Percentiles rank a stretch among this genome's conserved stretches.
phyloP scores from a whole-genome alignment of 2,888 invertebrate species.

The Ophion ellenae region DNA sequence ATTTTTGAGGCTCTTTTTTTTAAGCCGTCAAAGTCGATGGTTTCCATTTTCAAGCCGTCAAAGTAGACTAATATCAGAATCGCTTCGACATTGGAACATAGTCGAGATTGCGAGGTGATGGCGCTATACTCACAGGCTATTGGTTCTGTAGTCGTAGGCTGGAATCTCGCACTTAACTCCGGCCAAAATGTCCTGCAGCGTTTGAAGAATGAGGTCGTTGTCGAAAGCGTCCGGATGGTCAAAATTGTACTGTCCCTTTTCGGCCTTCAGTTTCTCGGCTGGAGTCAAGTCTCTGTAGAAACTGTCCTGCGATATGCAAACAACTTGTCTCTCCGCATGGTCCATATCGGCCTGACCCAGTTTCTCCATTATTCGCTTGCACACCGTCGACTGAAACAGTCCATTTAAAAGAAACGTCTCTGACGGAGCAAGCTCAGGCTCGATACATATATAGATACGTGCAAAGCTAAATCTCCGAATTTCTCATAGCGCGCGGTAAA shows the following conservation, averaged over 20 bases:
- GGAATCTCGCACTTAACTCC: slow-evolving; percentile 96
- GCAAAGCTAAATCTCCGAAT: no score
- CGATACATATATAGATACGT: no score
- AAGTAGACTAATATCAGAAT: no score
- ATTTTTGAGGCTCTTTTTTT: no score
- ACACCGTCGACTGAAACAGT: slow-evolving; percentile 94
- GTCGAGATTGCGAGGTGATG: neutral
- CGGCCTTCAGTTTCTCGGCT: slow-evolving; percentile 92
- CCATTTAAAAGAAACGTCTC: neutral
- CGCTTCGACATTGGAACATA: neutral
- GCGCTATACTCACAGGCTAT: slow-evolving; percentile 89
- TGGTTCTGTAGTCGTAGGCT: slow-evolving; percentile 96
- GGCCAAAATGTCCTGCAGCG: slow-evolving; percentile 92
- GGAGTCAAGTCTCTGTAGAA: slow-evolving; percentile 95
- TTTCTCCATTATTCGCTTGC: slow-evolving; percentile 98
- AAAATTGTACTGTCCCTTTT: slow-evolving; percentile 97
- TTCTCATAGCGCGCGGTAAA: no score
- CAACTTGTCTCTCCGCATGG: slow-evolving; percentile 94
- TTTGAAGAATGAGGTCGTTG: slow-evolving; percentile 92
- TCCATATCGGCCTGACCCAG: slow-evolving; percentile 96
- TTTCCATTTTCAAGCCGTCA: no score
- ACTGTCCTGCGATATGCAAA: slow-evolving; percentile 97
- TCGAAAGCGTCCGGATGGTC: slow-evolving; percentile 99
- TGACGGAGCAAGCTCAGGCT: neutral
- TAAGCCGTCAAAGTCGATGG: no score